Percentiles rank a stretch among this genome's conserved stretches.
phyloP scores from a whole-genome alignment of 2,113 vertebrate genomes.

The Sterrhoptilus dennistouni region DNA sequence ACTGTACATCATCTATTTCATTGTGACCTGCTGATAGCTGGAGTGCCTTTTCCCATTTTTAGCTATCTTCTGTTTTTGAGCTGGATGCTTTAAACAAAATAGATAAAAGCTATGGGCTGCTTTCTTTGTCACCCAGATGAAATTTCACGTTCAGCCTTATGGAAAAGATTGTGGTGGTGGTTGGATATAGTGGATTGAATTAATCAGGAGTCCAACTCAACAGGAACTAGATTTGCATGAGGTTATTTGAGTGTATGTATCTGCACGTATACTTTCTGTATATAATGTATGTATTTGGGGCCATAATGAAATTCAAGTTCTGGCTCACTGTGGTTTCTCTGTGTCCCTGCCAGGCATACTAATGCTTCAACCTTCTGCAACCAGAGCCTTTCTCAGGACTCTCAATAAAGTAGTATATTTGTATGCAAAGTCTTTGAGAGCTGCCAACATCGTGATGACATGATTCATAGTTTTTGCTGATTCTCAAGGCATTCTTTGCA shows the following conservation, averaged over 20 bases:
- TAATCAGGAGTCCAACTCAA: not conserved
- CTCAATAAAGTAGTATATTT: slow-evolving; percentile 66
- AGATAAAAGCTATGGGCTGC: not conserved
- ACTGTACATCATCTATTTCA: not conserved
- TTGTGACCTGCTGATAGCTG: not conserved
- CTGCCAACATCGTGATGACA: slow-evolving; percentile 69
- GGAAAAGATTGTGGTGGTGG: not conserved
- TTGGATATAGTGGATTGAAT: not conserved
- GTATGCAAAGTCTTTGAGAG: slow-evolving; percentile 67
- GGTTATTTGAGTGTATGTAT: not conserved
- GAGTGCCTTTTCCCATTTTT: not conserved
- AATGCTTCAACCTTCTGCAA: slow-evolving; percentile 58
- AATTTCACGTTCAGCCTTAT: not conserved
- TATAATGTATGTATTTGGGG: not conserved
- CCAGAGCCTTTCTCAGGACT: slow-evolving; percentile 60
- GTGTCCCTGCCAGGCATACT: slow-evolving; percentile 63
- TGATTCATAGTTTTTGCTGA: slow-evolving; percentile 70
- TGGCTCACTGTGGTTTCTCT: slow-evolving; percentile 22
- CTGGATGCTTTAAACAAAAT: not conserved
- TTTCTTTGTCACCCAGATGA: not conserved
- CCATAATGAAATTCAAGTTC: not conserved
- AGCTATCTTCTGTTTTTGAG: not conserved
- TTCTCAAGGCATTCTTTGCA: slow-evolving; percentile 69
- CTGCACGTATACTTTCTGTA: not conserved
- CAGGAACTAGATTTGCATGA: not conserved